A percentile compares a stretch with the other conserved stretches of the same genome.
Evolutionary conservation across 2,113 vertebrate genomes (phyloP).

Genomic region (Brachyhypopomus occidentalis): DNA sequence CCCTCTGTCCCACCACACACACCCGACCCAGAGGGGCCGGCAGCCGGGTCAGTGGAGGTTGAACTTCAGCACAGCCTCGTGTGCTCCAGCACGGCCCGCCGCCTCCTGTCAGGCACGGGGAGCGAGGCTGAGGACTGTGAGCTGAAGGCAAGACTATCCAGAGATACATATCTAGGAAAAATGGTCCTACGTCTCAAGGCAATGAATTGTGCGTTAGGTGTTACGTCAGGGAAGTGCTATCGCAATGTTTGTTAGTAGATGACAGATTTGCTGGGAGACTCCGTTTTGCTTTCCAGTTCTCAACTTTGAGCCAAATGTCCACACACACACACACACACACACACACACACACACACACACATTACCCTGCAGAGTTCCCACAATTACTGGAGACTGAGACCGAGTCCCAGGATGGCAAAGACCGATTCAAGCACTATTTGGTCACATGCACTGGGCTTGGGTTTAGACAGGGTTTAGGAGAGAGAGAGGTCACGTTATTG

Average conservation of each 20-base stretch:
- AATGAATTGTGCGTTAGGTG: not conserved
- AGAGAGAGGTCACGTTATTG: not conserved
- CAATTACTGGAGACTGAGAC: slow-evolving; percentile 6
- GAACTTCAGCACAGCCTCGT: not conserved
- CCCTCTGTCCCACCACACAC: not conserved
- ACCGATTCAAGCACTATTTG: not conserved
- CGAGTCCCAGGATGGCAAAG: not conserved
- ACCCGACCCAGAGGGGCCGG: not conserved
- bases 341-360: no score
- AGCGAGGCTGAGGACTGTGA: not conserved
- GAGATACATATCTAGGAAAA: slow-evolving; percentile 5
- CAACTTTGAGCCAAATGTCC: slow-evolving; percentile 5
- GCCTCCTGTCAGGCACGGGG: not conserved
- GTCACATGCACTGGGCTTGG: not conserved
- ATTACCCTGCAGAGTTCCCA: slow-evolving; percentile 12
- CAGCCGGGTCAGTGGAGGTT: not conserved
- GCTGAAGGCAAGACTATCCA: not conserved
- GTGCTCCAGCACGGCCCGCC: slow-evolving; percentile 30
- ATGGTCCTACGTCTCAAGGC: not conserved
- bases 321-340: not conserved
- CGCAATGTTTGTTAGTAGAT: no score
- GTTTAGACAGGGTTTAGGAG: not conserved
- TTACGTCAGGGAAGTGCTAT: no score
- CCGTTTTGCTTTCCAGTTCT: not conserved
- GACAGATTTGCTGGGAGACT: no score